phyloP scores from a whole-genome alignment of 1,140 invertebrate genomes.

The Zelostemma sp. region DNA sequence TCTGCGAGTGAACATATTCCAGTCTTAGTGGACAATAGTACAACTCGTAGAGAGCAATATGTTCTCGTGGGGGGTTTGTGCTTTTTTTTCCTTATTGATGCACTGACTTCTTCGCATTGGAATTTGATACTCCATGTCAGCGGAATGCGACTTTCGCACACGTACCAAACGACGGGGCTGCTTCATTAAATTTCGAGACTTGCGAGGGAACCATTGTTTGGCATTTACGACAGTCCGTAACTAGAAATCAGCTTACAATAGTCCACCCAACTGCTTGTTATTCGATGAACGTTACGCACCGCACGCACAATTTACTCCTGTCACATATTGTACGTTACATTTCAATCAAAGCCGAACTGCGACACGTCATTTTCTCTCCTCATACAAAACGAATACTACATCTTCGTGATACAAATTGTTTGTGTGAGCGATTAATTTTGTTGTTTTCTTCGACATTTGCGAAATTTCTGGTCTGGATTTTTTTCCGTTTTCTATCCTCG shows the following conservation, averaged over 20 bases:
- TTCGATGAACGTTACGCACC: background rate
- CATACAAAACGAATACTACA: background rate
- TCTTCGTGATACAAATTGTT: no score
- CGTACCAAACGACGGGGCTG: background rate
- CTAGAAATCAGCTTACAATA: background rate
- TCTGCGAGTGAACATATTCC: no score
- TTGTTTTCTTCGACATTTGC: no score
- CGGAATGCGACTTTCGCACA: background rate
- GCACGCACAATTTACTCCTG: background rate
- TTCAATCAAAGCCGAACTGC: background rate
- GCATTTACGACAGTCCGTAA: constrained; percentile 2
- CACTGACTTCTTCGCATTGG: background rate
- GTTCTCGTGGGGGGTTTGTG: background rate
- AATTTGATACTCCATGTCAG: background rate
- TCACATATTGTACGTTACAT: background rate
- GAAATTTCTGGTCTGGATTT: no score
- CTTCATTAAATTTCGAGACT: constrained; percentile 2
- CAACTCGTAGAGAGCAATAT: no score
- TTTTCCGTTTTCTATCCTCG: no score
- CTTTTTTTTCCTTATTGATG: background rate
- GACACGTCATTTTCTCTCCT: background rate
- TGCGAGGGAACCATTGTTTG: background rate
- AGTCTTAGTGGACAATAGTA: no score
- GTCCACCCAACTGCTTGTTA: background rate
- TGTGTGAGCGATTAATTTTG: no score